Evolutionary conservation across 2,888 invertebrate species (phyloP).

Genomic region (Pristionchus maxplancki): DNA sequence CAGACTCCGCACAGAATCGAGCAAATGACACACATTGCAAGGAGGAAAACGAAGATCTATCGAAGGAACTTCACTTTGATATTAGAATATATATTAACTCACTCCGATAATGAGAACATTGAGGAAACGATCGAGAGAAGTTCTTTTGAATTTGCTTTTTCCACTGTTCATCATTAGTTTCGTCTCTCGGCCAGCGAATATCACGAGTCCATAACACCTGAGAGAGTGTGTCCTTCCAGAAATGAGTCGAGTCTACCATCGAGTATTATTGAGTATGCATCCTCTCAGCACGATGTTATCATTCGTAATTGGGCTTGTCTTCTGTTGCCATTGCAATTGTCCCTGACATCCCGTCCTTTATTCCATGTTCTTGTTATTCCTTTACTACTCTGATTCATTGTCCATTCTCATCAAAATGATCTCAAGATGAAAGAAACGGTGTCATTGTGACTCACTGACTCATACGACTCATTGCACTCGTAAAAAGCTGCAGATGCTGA

Average conservation of each 20-base stretch:
- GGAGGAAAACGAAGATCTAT: conserved; percentile 97
- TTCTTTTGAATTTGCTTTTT: conserved; percentile 98
- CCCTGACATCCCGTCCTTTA: conserved; percentile 57
- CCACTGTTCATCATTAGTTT: conserved; percentile 99
- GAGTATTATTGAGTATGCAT: conserved; percentile 88
- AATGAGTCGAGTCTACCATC: conserved; percentile 74
- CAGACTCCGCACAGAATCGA: conserved; percentile 97
- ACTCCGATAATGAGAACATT: conserved; percentile 99
- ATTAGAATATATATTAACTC: conserved; percentile 78
- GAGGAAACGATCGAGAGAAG: conserved; percentile 97
- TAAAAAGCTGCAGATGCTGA: too few species aligned
- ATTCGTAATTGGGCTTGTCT: conserved; percentile 90
- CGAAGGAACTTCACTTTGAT: too few species aligned
- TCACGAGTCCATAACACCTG: conserved; percentile 80
- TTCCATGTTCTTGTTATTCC: too few species aligned
- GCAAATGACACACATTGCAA: conserved; percentile 97
- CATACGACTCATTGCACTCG: too few species aligned
- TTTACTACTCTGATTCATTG: too few species aligned
- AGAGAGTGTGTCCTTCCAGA: too few species aligned
- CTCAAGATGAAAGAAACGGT: too few species aligned
- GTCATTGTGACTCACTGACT: too few species aligned
- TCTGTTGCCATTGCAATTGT: conserved; percentile 75
- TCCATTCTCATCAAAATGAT: too few species aligned
- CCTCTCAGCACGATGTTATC: conserved; percentile 96
- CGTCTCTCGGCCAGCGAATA: conserved; percentile 99